Percentiles rank a stretch among this genome's conserved stretches.
Evolutionary conservation across 2,797 vertebrate genomes (phyloP).

Genomic region (Anableps anableps): DNA sequence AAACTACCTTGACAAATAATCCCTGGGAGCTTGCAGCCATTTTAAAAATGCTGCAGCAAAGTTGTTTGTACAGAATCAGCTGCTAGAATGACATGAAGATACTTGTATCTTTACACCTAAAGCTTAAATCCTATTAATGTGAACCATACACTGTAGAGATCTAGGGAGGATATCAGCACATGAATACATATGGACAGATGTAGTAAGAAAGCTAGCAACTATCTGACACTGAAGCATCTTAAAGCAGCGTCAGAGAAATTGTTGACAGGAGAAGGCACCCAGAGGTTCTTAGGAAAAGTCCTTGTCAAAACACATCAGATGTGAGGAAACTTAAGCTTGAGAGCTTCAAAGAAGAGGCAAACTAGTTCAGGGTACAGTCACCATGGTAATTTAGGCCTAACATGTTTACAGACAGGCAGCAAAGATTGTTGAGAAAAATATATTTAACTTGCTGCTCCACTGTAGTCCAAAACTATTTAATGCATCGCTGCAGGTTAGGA

Average conservation of each 20-base stretch:
- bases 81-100: neutral
- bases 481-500: neutral
- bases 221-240: neutral
- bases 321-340: constrained; percentile 3
- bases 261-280: constrained; percentile 4
- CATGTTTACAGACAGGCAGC: neutral
- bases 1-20: constrained; percentile 23
- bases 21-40: constrained; percentile 17
- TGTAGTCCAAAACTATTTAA: neutral
- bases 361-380: neutral
- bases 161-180: neutral
- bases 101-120: neutral
- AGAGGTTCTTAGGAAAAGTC: constrained; percentile 9
- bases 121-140: neutral
- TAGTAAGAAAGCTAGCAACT: neutral
- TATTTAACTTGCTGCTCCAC: neutral
- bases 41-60: constrained; percentile 15
- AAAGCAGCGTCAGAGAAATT: neutral
- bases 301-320: constrained; percentile 11
- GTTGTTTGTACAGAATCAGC: neutral
- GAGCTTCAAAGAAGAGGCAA: neutral
- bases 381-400: neutral
- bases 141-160: neutral
- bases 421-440: neutral
- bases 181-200: neutral